Evolutionary conservation across 2,888 invertebrate species (phyloP), one percentile per base, ranked within the genome.

Genomic region (Pocota personata): DNA sequence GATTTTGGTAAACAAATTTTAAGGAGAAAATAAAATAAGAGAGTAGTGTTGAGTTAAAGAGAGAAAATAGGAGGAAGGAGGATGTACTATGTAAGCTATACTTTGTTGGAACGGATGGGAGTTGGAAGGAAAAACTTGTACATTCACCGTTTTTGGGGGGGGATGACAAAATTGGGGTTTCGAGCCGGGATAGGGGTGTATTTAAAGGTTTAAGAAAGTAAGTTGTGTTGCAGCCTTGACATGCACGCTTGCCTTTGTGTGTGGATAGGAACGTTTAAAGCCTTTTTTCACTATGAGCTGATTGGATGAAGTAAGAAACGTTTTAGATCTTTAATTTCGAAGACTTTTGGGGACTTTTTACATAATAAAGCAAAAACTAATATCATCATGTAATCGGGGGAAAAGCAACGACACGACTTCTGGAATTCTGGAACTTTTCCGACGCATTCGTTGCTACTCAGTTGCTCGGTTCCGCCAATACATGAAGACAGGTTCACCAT

Each of bases 11-110:
- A 75, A 78, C 58, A 79, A 76, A 82, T 67, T 64, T 58, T 82
- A 82, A 88, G 73, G 60, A 82, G 69, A 80, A 16, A 71, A 27
- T 82, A 80, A 82, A 76, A 55, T 69, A 82, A 80, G 73, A 67
- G 35, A 83, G 87, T 73, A 76, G 77, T 82, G 78, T n/a, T 83
- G 46, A 57, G 67, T 62, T n/a, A 62, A 14, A 58, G 21, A 50
- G 27, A 75, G 35, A 48, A 62, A 55, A 57, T 8, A 19, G 27
- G 35, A 27, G 5, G 30, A 8, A 14, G 64, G 58, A 86, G 67
- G 52, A 64, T 30, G 67, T 60, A 84, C 57, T 14, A 14, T 1
- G 77, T 62, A 77, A 73, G 82, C 67, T 32, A 75, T 32, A 32
- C 35, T 19, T 19, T 14, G 14, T 52, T 37, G 40, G 14, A 50